These are phyloP conservation scores for Mionectes olivaceus DNA, from an alignment of 2,797 vertebrate species.

Conservation along the genomic window DNA sequence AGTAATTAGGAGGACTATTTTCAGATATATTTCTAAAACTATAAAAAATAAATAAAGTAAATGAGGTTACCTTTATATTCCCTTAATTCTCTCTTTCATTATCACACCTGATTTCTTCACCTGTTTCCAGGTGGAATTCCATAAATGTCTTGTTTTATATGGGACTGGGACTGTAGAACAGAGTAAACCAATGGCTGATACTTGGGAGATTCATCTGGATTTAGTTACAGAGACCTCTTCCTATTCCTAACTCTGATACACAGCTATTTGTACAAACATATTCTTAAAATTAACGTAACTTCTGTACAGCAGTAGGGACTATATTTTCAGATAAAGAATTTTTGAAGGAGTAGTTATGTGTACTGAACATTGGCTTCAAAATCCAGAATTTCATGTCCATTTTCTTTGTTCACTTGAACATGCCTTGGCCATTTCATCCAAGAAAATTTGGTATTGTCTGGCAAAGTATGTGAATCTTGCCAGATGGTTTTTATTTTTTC, in stretches of 20 bases:
- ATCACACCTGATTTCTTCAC: neutral
- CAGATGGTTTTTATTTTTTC: neutral
- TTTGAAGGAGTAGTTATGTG: neutral
- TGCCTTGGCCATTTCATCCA: neutral
- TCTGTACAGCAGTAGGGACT: neutral
- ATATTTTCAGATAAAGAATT: neutral
- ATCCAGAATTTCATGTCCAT: neutral
- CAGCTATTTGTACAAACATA: neutral
- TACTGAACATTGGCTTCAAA: neutral
- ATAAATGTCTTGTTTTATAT: neutral
- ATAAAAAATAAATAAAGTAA: conserved; percentile 20
- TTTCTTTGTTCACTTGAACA: neutral
- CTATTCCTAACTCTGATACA: neutral
- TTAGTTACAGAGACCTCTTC: neutral
- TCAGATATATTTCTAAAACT: neutral
- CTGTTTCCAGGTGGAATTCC: neutral
- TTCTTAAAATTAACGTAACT: neutral
- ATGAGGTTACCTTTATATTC: neutral
- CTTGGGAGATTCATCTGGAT: neutral
- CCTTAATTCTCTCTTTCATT: neutral
- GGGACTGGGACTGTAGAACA: neutral
- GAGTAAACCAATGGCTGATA: neutral
- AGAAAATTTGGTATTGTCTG: neutral
- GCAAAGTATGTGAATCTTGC: neutral
- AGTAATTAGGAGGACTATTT: neutral